A percentile compares a stretch with the other conserved stretches of the same genome.
These are phyloP conservation scores for Drosophila anceps DNA, from an alignment of 2,888 invertebrate genomes.

Conservation along the genomic window DNA sequence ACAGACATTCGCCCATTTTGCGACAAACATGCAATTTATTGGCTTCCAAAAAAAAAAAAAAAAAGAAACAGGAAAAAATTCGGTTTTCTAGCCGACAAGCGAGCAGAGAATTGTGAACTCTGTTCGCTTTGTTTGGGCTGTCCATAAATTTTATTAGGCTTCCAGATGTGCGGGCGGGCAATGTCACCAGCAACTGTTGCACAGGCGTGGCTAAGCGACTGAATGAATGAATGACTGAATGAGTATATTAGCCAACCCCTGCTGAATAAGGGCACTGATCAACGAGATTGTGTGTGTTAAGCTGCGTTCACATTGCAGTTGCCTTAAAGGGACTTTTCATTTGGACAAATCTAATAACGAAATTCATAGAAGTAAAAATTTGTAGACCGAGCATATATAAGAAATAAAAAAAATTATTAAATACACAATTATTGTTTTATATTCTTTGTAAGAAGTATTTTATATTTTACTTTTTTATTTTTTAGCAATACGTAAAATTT, in stretches of 20 bases:
- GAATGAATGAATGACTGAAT: constrained; percentile 37
- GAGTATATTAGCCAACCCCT: constrained; percentile 14
- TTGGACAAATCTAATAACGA: neutral
- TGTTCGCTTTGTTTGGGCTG: constrained; percentile 12
- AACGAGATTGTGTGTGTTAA: constrained; percentile 29
- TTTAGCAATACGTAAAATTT: too few species aligned
- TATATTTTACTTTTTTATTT: too few species aligned
- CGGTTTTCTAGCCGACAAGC: constrained; percentile 10
- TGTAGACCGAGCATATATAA: too few species aligned
- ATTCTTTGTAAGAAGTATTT: too few species aligned
- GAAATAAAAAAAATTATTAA: neutral
- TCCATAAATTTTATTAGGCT: constrained; percentile 71
- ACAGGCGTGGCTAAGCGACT: constrained; percentile 56
- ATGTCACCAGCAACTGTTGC: constrained; percentile 75
- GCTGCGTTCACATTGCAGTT: constrained; percentile 8
- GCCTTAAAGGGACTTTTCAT: constrained; percentile 8
- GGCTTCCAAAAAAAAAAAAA: constrained; percentile 35
- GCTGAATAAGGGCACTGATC: constrained; percentile 24
- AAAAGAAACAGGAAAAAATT: constrained; percentile 18
- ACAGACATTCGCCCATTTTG: constrained; percentile 60
- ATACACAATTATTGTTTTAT: too few species aligned
- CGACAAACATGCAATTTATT: constrained; percentile 61
- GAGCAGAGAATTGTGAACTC: constrained; percentile 36
- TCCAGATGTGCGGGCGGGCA: constrained; percentile 56
- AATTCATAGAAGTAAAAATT: neutral